Evolutionary conservation across 2,888 invertebrate species (phyloP), one percentile per base, ranked within the genome.

Genomic region (Oeneis ivallda): DNA sequence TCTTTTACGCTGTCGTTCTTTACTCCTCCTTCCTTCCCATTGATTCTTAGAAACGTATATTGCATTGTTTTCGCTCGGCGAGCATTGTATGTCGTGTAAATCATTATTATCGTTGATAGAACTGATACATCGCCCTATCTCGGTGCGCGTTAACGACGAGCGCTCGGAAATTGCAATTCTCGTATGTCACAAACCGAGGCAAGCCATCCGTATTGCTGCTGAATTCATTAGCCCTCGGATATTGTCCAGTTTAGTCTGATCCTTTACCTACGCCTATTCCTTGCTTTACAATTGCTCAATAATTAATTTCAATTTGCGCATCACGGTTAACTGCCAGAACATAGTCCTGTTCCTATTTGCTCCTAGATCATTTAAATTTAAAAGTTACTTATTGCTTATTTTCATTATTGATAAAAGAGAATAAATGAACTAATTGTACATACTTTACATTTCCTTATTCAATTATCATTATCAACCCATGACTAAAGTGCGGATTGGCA

Each of bases 151-250:
- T 83, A 86, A 86, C 84, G 81, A 86, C 79, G 78, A 76, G 78
- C 82, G 79, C 82, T 85, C 85, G 86, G 86, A 87, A 86, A 87
- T 88, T 86, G 85, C 87, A 85, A 86, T 86, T 83, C 85, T 87
- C 87, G 83, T 85, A 84, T 87, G 87, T 87, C 86, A 87, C 81
- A 79, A 81, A 77, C 76, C 77, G 79, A 75, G 79, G 79, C 80
- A 77, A 79, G 79, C 80, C 78, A 79, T 77, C 79, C 80, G 80
- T 83, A 84, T 84, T 84, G 86, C 83, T 71, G 70, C 58, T 58
- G 70, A 71, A 72, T 82, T 79, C 79, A 82, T 80, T 79, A 82
- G 80, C 75, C 78, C 71, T 74, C 47, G 71, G 71, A 72, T 73
- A 71, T 72, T 74, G 71, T 71, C 84, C 83, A 81, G 74, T 62